Evolutionary conservation across 2,888 invertebrate genomes (phyloP), one percentile per base, ranked within the genome.

Genomic region (Ptychoptera albimana): DNA sequence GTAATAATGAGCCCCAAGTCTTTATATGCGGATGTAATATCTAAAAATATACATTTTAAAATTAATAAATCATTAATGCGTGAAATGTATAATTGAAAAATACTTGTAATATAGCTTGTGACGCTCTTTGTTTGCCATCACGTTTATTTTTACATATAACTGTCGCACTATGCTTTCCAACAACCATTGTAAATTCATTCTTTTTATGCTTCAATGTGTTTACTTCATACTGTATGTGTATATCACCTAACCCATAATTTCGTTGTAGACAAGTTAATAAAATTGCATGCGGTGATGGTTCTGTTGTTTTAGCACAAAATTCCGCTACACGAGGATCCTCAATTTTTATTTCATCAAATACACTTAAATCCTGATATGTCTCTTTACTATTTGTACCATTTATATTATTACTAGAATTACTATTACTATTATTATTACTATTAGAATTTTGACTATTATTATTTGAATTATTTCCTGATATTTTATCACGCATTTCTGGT

Each of bases 61-160:
- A n/a, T 38, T 8, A 10, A 29, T 30, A 39, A 23, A 4, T 13
- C 4, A 11, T n/a, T n/a, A n/a, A 36, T 2, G 35, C 8, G 11
- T 30, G 37, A 43, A 46, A 45, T 11, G 23, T n/a, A n/a, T n/a
- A n/a, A n/a, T 32, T 14, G 23, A 40, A 6, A 46, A 8, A 34
- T n/a, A 82, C 82, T 73, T 87, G 85, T 39, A 97, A 67, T 53
- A 97, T 91, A 8, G 85, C 80, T 66, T 98, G 97, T 5, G 96
- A 87, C 13, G 97, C 97, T 52, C 85, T 70, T 60, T 98, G 97
- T 61, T 96, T 96, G 7, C 96, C 97, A 50, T 91, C 91, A 55
- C 89, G 78, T 66, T 97, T 97, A 67, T 96, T 97, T 61, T 87
- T 85, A 63, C 94, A 93, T n/a, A 82, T 71, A 15, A 96, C 91